Percentiles rank a stretch among this genome's conserved stretches.
These are phyloP conservation scores for Pardosa pseudoannulata DNA, from an alignment of 2,888 invertebrate species.

Conservation along the genomic window DNA sequence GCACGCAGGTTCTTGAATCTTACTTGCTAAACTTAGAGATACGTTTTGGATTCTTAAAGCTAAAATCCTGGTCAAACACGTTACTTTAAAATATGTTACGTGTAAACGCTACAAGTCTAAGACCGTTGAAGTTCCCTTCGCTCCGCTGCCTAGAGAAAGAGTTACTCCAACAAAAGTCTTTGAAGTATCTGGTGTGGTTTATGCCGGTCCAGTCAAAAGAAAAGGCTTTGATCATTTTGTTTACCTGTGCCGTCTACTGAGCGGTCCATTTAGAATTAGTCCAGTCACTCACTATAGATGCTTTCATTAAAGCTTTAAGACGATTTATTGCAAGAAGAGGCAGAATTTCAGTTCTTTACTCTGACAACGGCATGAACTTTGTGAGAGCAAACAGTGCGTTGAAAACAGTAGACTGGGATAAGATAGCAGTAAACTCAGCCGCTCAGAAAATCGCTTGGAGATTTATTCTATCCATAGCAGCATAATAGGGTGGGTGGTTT, in stretches of 20 bases:
- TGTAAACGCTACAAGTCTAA: slow-evolving; percentile 1
- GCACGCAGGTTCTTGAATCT: neutral
- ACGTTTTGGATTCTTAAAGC: neutral
- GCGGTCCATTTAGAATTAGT: slow-evolving; percentile 14
- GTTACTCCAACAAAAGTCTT: slow-evolving; percentile 13
- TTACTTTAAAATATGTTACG: neutral
- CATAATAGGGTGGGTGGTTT: slow-evolving; percentile 9
- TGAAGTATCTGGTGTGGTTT: neutral
- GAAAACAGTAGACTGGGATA: neutral
- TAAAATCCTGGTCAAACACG: neutral
- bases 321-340: slow-evolving; percentile 14
- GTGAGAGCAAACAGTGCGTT: no score
- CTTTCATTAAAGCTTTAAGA: neutral
- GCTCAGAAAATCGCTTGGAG: neutral
- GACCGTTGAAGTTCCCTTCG: neutral
- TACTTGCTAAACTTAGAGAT: neutral
- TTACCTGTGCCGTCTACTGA: slow-evolving; percentile 21
- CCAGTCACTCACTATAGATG: neutral
- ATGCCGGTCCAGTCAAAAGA: neutral
- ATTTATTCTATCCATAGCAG: slow-evolving; percentile 5
- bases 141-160: neutral
- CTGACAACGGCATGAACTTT: slow-evolving; percentile 25
- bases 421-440: neutral
- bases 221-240: neutral
- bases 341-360: neutral